Conservation (phyloP, 2,888 invertebrate genomes). For the Drosophila pseudotalamancana region DNA sequence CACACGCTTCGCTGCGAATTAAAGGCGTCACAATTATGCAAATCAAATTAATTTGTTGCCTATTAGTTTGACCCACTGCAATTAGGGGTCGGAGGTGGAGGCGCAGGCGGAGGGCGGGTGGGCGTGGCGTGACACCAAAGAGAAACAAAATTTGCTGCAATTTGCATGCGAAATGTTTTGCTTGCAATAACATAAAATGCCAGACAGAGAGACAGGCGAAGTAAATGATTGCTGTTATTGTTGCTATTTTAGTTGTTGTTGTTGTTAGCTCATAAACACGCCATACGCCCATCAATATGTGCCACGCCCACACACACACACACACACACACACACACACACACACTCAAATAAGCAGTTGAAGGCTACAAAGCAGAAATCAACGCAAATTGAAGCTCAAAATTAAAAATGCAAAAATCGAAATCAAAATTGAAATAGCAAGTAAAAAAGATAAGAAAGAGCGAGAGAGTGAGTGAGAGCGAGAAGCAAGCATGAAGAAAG, state of each 20-base stretch:
- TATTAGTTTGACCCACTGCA: conserved; percentile 72
- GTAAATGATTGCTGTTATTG: conserved; percentile 36
- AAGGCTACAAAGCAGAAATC: conserved; percentile 56
- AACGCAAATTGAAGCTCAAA: conserved; percentile 65
- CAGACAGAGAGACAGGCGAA: conserved; percentile 21
- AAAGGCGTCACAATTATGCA: conserved; percentile 39
- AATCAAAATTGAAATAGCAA: conserved; percentile 11
- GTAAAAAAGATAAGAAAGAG: not conserved
- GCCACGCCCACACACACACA: not conserved
- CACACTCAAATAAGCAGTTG: conserved; percentile 8
- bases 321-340: not conserved
- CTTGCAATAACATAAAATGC: conserved; percentile 45
- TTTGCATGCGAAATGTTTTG: conserved; percentile 64
- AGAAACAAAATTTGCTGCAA: conserved; percentile 46
- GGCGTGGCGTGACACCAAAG: conserved; percentile 44
- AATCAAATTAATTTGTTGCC: conserved; percentile 67
- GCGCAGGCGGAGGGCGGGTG: not conserved
- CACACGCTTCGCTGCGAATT: not conserved
- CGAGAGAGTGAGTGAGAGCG: not conserved
- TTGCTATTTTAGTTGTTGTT: conserved; percentile 6
- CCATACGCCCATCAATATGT: conserved; percentile 64
- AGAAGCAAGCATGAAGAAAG: not conserved
- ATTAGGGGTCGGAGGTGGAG: conserved; percentile 16
- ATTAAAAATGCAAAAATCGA: conserved; percentile 65
- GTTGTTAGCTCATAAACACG: conserved; percentile 56